Evolutionary conservation across 1,140 invertebrate genomes (phyloP), one percentile per base, ranked within the genome.

Genomic region (Lepidurus packardi): DNA sequence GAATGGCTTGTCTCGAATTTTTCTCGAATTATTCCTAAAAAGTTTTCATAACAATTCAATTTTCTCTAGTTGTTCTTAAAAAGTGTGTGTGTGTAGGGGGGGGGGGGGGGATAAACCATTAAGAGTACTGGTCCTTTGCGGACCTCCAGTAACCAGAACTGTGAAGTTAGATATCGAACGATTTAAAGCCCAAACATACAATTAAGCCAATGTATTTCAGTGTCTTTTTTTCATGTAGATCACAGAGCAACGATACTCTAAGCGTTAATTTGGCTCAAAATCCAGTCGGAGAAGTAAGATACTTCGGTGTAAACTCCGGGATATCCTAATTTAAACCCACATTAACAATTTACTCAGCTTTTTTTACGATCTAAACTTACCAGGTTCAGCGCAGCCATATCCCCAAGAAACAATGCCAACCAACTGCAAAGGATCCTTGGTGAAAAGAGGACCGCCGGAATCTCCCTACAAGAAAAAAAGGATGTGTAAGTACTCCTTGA

Each of bases 391-490:
- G 81, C 86, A 87, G 1, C 85, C 86, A 1, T 81, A 81, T 9
- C 86, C 86, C 80, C 84, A 87, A 34, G 85, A 86, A 41, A 86
- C 85, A 43, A 87, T 81, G 11, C 86, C 86, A 75, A 89, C 85
- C 4, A 90, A 80, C 47, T 88, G 84, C 11, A 90, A 81, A 75
- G 83, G 84, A 25, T 84, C 84, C 24, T 85, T 80, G 9, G 84
- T 80, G n/a, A 87, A 84, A n/a, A 88, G 81, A 8, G 88, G 88
- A n/a, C 88, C 88, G 53, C 88, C 88, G 25, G 86, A 88, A 82
- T 89, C 88, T 73, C 87, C 88, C 84, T 88, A 80, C 11, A 80
- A 81, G 8, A 11, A 79, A 24, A 10, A 47, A 47, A 16, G 1
- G 10, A 10, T 7, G 45, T 47, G 9, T 10, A 4, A 34, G 2